Conservation (phyloP, 2,888 invertebrate genomes). For the Scaptomyza flava region DNA sequence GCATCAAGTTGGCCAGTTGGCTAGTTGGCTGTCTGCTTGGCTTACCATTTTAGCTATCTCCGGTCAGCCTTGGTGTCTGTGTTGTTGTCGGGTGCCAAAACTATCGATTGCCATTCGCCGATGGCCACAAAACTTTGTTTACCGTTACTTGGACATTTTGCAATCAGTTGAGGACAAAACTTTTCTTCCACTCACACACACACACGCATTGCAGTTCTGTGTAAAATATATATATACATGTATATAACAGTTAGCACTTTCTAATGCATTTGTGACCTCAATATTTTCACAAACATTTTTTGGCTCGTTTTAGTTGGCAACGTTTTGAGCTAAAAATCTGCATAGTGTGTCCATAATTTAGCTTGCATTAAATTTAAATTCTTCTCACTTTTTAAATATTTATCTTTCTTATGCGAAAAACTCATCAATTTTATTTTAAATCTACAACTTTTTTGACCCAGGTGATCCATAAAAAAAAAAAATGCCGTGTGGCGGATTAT, state of each 20-base stretch:
- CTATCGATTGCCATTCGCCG: conserved; percentile 55
- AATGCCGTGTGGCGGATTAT: neutral
- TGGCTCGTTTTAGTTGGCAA: conserved; percentile 31
- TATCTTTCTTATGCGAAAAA: neutral
- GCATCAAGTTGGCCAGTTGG: conserved; percentile 34
- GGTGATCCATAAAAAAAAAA: neutral
- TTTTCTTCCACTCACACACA: conserved; percentile 33
- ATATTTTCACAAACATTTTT: conserved; percentile 23
- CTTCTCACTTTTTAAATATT: neutral
- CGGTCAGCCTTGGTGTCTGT: conserved; percentile 29
- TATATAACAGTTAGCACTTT: conserved; percentile 53
- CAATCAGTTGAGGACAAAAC: conserved; percentile 56
- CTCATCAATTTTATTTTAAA: conserved; percentile 1
- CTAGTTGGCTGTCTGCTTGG: conserved; percentile 36
- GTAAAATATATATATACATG: no score
- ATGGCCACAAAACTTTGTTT: conserved; percentile 70
- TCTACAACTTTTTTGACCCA: neutral
- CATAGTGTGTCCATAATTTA: conserved; percentile 33
- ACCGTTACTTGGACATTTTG: conserved; percentile 54
- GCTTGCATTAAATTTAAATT: conserved; percentile 20
- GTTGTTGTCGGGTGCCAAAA: conserved; percentile 28
- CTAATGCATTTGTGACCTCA: conserved; percentile 70
- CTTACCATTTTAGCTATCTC: conserved; percentile 60
- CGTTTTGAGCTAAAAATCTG: conserved; percentile 30
- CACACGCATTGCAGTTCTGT: neutral